Percentiles rank a stretch among this genome's conserved stretches.
Conservation (phyloP, 2,797 vertebrate species). For the Cichlasoma orientale region DNA sequence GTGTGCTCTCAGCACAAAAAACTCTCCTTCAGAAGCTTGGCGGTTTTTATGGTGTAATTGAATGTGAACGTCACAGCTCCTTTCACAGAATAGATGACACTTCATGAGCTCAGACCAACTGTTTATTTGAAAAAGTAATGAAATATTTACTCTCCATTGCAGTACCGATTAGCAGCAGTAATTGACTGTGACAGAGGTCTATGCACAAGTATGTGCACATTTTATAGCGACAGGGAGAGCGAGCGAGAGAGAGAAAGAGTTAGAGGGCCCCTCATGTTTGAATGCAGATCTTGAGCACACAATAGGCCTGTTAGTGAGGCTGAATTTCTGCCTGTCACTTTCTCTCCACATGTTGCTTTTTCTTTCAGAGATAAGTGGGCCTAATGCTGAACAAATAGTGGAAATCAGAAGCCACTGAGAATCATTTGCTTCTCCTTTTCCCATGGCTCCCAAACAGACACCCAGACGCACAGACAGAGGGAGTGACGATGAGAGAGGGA, state of each 20-base stretch:
- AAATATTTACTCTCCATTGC: slow-evolving; percentile 99
- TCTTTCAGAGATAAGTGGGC: slow-evolving; percentile 99
- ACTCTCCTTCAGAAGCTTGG: slow-evolving; percentile 62
- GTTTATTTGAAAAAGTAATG: slow-evolving; percentile 99
- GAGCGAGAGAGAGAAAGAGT: slow-evolving; percentile 63
- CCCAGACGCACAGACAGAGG: slow-evolving; percentile 82
- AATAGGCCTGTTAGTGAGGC: slow-evolving; percentile 90
- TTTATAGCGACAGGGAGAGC: slow-evolving; percentile 49
- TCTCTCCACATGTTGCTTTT: slow-evolving; percentile 98
- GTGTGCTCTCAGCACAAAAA: slow-evolving; percentile 64
- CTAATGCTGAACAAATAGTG: slow-evolving; percentile 99
- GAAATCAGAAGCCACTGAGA: slow-evolving; percentile 99
- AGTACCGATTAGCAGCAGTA: slow-evolving; percentile 98
- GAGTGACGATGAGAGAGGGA: slow-evolving; percentile 55
- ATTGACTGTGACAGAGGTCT: slow-evolving; percentile 94
- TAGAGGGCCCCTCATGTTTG: slow-evolving; percentile 93
- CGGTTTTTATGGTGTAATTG: slow-evolving; percentile 67
- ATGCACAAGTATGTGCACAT: slow-evolving; percentile 68
- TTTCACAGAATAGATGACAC: slow-evolving; percentile 88
- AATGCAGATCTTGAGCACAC: slow-evolving; percentile 93
- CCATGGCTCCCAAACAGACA: slow-evolving; percentile 98
- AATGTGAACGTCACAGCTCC: slow-evolving; percentile 70
- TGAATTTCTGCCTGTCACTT: slow-evolving; percentile 96
- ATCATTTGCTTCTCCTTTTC: slow-evolving; percentile 98
- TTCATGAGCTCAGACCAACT: slow-evolving; percentile 95